phyloP scores from a whole-genome alignment of 2,888 invertebrate species.

The Matsumyia berberina region DNA sequence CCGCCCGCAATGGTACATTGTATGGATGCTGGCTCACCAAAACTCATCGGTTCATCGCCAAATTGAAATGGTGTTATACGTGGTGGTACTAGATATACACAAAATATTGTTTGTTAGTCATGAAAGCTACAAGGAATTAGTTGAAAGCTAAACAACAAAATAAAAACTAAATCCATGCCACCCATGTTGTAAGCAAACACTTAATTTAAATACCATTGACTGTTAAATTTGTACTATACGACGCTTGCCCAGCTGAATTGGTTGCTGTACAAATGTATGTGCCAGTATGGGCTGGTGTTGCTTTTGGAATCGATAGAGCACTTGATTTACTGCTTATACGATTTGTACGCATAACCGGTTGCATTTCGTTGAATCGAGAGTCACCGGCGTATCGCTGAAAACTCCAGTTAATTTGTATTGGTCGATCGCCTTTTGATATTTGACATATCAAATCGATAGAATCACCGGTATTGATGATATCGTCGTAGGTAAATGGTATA shows the following conservation, averaged over 20 bases:
- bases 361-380: constrained; percentile 77
- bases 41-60: constrained; percentile 90
- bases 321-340: constrained; percentile 87
- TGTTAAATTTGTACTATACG: constrained; percentile 86
- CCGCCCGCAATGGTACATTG: constrained; percentile 85
- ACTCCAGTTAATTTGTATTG: constrained; percentile 89
- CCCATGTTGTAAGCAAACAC: constrained; percentile 39
- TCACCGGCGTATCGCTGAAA: constrained; percentile 81
- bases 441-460: constrained; percentile 89
- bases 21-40: constrained; percentile 89
- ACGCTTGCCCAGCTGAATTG: constrained; percentile 86
- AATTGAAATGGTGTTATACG: constrained; percentile 91
- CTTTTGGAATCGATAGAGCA: constrained; percentile 86
- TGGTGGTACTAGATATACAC: constrained; percentile 86
- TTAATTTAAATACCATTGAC: constrained; percentile 86
- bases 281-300: constrained; percentile 87
- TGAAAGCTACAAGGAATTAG: constrained; percentile 52
- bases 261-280: constrained; percentile 86
- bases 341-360: constrained; percentile 85
- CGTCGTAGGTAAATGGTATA: constrained; percentile 90
- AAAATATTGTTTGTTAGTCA: constrained; percentile 47
- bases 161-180: constrained; percentile 64
- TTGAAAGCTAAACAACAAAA: constrained; percentile 28
- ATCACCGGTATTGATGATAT: constrained; percentile 89
- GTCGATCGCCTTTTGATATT: constrained; percentile 89